Evolutionary conservation across 2,797 vertebrate genomes (phyloP).

Genomic region (Poecilia velifera): DNA sequence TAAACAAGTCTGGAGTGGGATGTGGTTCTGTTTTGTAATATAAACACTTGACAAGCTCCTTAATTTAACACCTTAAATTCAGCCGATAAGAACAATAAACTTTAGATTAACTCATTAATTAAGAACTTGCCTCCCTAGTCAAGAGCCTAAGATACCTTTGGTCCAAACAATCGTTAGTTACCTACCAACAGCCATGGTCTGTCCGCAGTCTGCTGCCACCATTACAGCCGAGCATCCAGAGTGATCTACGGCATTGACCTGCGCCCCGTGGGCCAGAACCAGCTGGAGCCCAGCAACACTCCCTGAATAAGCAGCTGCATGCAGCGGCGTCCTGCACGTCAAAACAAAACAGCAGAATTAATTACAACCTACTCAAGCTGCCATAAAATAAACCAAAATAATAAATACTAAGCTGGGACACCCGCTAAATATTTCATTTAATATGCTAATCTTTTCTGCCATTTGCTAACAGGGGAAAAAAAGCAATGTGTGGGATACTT

Average conservation of each 20-base stretch:
- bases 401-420: not conserved
- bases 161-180: conserved; percentile 40
- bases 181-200: conserved; percentile 89
- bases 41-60: too few species aligned
- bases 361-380: not conserved
- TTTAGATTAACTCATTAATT: too few species aligned
- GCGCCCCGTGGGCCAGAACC: conserved; percentile 87
- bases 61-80: too few species aligned
- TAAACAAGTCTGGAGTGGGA: too few species aligned
- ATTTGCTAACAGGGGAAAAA: not conserved
- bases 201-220: conserved; percentile 92
- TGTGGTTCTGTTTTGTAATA: too few species aligned
- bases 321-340: conserved; percentile 87
- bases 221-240: conserved; percentile 90
- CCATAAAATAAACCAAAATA: not conserved
- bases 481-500: not conserved
- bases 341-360: conserved; percentile 2
- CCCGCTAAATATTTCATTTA: not conserved
- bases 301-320: conserved; percentile 94
- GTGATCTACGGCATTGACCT: conserved; percentile 88
- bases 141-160: not conserved
- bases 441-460: not conserved
- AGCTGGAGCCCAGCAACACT: conserved; percentile 89
- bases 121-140: too few species aligned
- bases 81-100: too few species aligned